These are phyloP conservation scores for Bryconaethiops microstoma DNA, from an alignment of 2,797 vertebrate genomes.

Conservation along the genomic window DNA sequence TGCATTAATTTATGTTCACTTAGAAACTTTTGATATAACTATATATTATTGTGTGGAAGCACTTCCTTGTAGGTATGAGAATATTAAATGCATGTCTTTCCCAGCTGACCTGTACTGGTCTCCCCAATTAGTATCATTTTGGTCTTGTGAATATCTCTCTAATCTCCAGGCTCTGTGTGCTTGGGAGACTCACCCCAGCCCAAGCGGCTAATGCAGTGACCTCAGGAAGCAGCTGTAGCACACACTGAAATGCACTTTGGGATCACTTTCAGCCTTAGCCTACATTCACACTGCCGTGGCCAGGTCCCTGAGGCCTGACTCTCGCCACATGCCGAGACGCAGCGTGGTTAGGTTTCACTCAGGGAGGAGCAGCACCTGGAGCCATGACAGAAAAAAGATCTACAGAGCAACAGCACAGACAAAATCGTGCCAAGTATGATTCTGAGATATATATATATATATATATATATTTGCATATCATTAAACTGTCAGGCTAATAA, in stretches of 20 bases:
- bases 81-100: too few species aligned
- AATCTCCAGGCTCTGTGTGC: background rate
- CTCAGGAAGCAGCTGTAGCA: slow-evolving; percentile 54
- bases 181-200: slow-evolving; percentile 8
- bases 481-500: too few species aligned
- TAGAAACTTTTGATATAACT: too few species aligned
- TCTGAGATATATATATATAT: background rate
- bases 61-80: too few species aligned
- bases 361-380: background rate
- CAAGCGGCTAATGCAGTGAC: background rate
- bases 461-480: too few species aligned
- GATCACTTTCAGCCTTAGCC: slow-evolving; percentile 61
- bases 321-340: slow-evolving; percentile 11
- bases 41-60: too few species aligned
- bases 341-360: slow-evolving; percentile 39
- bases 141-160: background rate
- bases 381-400: background rate
- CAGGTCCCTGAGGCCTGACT: background rate
- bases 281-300: slow-evolving; percentile 26
- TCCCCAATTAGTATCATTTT: background rate
- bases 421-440: background rate
- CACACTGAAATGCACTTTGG: slow-evolving; percentile 53
- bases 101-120: background rate
- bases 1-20: too few species aligned
- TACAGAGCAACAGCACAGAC: background rate